Evolutionary conservation across 2,797 vertebrate genomes (phyloP).

Genomic region (Dryobates pubescens): DNA sequence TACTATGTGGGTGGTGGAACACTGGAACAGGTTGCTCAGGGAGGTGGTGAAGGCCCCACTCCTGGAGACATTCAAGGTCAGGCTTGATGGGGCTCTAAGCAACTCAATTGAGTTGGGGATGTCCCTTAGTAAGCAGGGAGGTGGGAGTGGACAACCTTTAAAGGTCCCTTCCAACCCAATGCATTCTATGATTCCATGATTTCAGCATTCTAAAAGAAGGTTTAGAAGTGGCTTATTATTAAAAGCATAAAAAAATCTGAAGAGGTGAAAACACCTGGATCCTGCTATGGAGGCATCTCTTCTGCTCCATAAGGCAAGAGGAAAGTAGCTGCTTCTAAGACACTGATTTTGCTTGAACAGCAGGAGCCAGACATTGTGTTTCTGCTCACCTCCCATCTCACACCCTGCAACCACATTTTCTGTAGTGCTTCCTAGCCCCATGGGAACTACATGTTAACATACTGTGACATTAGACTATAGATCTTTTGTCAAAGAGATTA

Average conservation of each 20-base stretch:
- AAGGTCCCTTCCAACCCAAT: too few relatives aligned
- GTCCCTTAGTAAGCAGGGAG: too few relatives aligned
- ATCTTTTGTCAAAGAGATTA: neutral
- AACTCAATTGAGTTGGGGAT: too few relatives aligned
- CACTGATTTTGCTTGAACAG: neutral
- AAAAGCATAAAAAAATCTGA: neutral
- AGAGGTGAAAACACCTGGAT: neutral
- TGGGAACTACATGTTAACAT: neutral
- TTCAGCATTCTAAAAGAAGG: neutral
- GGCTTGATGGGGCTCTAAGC: too few relatives aligned
- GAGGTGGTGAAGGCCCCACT: too few relatives aligned
- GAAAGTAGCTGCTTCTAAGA: neutral
- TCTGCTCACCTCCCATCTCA: neutral
- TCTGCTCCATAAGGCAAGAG: neutral
- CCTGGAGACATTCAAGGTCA: too few relatives aligned
- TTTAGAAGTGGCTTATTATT: neutral
- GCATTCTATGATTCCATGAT: too few relatives aligned
- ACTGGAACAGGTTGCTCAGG: too few relatives aligned
- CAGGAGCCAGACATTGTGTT: neutral
- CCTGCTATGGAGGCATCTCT: neutral
- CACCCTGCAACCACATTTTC: neutral
- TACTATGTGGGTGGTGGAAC: too few relatives aligned
- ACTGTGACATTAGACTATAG: accelerated
- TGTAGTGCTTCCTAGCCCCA: neutral
- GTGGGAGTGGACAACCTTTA: too few relatives aligned